Evolutionary conservation across 2,113 vertebrate genomes (phyloP).

Genomic region (Stegostoma tigrinum): DNA sequence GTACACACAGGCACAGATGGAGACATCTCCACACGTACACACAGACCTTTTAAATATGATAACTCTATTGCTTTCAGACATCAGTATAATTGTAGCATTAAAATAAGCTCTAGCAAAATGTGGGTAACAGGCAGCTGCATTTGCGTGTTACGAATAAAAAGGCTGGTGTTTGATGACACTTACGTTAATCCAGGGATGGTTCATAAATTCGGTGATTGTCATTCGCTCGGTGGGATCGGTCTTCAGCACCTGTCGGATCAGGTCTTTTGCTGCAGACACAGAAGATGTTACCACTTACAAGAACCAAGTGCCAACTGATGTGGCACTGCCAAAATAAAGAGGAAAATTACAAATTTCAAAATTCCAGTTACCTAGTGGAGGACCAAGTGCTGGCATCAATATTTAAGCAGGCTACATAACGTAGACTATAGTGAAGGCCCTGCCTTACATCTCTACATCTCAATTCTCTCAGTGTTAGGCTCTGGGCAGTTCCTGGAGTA

Average conservation of each 20-base stretch:
- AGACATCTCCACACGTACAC: neutral
- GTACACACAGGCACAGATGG: no score
- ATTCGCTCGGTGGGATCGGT: slow-evolving; percentile 93
- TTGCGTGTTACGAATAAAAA: neutral
- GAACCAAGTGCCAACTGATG: no score
- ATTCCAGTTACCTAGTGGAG: neutral
- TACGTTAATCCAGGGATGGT: slow-evolving; percentile 95
- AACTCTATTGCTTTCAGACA: neutral
- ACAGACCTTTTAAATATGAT: neutral
- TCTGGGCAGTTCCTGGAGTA: neutral
- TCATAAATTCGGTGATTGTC: slow-evolving; percentile 90
- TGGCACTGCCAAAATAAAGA: neutral
- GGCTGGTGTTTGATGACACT: slow-evolving; percentile 44
- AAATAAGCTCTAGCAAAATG: neutral
- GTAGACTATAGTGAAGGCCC: neutral
- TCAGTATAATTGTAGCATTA: neutral
- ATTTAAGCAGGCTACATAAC: neutral
- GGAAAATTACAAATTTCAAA: neutral
- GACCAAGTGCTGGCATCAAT: neutral
- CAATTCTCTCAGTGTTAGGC: neutral
- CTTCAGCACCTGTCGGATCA: slow-evolving; percentile 88
- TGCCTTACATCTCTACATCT: neutral
- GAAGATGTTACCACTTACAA: neutral
- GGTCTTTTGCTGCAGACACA: slow-evolving; percentile 69
- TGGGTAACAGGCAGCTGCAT: no score